Percentiles rank a stretch among this genome's conserved stretches.
Evolutionary conservation across 2,888 invertebrate genomes (phyloP).

Genomic region (Exephanes ischioxanthus): DNA sequence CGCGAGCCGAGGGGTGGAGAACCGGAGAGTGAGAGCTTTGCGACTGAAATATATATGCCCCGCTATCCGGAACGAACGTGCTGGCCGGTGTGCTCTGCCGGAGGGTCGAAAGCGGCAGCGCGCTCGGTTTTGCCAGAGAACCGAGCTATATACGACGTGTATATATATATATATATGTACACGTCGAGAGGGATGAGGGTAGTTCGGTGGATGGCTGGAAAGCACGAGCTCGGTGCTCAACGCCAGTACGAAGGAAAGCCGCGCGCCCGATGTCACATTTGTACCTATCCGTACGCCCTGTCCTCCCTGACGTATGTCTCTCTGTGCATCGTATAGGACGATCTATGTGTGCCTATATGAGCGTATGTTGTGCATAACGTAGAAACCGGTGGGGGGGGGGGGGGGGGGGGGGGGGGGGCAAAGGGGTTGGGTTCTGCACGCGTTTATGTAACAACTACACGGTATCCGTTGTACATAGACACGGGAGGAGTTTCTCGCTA

Average conservation of each 20-base stretch:
- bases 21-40: conserved; percentile 47
- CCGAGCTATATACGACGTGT: background rate
- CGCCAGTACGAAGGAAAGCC: conserved; percentile 45
- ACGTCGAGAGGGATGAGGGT: conserved; percentile 48
- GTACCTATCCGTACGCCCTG: conserved; percentile 63
- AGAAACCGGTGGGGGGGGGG: too few species aligned
- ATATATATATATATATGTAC: conserved; percentile 1
- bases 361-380: background rate
- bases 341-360: conserved; percentile 17
- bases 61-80: conserved; percentile 48
- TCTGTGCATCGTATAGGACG: conserved; percentile 4
- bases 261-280: conserved; percentile 65
- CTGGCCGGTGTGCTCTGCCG: conserved; percentile 45
- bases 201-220: conserved; percentile 50
- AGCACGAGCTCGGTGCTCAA: conserved; percentile 51
- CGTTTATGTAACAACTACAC: conserved; percentile 12
- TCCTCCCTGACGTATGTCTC: conserved; percentile 56
- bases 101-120: conserved; percentile 61
- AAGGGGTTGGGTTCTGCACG: background rate
- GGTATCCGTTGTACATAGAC: background rate
- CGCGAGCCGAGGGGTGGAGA: conserved; percentile 46
- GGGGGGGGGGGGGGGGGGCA: too few species aligned
- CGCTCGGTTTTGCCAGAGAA: conserved; percentile 44
- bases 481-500: conserved; percentile 6
- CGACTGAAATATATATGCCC: conserved; percentile 49